Conservation (phyloP, 2,888 invertebrate species). For the Hirtodrosophila duncani region DNA sequence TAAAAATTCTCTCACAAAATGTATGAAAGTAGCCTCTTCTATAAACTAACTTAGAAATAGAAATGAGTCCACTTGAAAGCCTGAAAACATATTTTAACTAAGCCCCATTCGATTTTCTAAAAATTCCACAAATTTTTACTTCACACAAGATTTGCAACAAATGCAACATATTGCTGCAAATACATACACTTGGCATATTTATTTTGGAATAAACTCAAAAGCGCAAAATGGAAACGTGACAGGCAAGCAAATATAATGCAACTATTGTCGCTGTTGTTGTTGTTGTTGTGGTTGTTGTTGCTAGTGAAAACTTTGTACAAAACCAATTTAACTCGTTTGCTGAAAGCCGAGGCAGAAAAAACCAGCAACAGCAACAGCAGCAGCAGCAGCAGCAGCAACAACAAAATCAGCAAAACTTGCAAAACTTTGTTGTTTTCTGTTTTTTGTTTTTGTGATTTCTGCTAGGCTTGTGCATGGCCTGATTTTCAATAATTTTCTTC, state of each 20-base stretch:
- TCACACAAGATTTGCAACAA: too few relatives aligned
- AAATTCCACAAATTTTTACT: too few relatives aligned
- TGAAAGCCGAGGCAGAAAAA: conserved; percentile 4
- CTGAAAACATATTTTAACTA: too few relatives aligned
- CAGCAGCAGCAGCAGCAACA: too few relatives aligned
- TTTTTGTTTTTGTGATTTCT: conserved; percentile 52
- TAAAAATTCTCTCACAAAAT: too few relatives aligned
- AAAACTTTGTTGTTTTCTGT: conserved; percentile 26
- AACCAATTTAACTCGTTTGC: conserved; percentile 62
- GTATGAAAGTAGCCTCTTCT: too few relatives aligned
- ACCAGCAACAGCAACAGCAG: too few relatives aligned
- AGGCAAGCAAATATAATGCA: conserved; percentile 46
- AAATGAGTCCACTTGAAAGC: too few relatives aligned
- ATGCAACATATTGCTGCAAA: too few relatives aligned
- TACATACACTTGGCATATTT: too few relatives aligned
- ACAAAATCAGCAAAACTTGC: conserved; percentile 35
- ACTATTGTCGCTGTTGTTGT: conserved; percentile 7
- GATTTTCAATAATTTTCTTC: conserved; percentile 68
- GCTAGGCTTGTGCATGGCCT: conserved; percentile 55
- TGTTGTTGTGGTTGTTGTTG: conserved; percentile 4
- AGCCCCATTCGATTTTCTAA: too few relatives aligned
- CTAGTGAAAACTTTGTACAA: conserved; percentile 36
- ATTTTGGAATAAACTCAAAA: conserved; percentile 36
- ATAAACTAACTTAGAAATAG: too few relatives aligned
- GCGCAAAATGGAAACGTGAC: conserved; percentile 53